These are phyloP conservation scores for Apis dorsata DNA, from an alignment of 1,140 invertebrate species.

Conservation along the genomic window DNA sequence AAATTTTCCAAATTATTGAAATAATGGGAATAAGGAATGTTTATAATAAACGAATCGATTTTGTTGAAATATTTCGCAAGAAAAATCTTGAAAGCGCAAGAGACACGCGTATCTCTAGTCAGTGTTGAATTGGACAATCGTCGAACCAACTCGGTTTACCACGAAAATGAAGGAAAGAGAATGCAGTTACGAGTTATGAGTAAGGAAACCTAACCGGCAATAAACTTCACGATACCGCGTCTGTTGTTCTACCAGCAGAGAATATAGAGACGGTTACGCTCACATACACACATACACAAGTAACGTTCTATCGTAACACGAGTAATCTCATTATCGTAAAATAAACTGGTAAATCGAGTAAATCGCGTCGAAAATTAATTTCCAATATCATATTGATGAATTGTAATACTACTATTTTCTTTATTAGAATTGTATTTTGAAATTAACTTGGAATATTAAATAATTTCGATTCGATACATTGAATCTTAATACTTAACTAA, in stretches of 20 bases:
- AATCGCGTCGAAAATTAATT: too few relatives aligned
- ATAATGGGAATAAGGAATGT: not conserved
- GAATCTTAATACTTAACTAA: too few relatives aligned
- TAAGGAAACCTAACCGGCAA: not conserved
- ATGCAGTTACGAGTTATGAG: not conserved
- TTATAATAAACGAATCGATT: not conserved
- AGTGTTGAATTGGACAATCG: not conserved
- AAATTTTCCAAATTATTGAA: too few relatives aligned
- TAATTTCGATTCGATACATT: too few relatives aligned
- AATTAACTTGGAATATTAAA: too few relatives aligned
- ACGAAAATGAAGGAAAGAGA: not conserved
- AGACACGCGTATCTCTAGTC: not conserved
- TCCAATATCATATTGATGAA: too few relatives aligned
- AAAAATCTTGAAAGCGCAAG: not conserved
- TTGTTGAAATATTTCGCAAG: not conserved
- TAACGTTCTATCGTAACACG: too few relatives aligned
- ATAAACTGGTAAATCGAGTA: too few relatives aligned
- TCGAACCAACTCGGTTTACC: not conserved
- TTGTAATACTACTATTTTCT: too few relatives aligned
- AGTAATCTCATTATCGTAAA: too few relatives aligned
- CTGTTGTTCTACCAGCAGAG: not conserved
- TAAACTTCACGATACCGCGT: not conserved
- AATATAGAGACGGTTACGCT: not conserved
- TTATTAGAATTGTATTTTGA: too few relatives aligned
- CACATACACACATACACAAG: fast-evolving